Evolutionary conservation across 2,113 vertebrate genomes (phyloP), one percentile per base, ranked within the genome.

Genomic region (Chlamydotis undulata): DNA sequence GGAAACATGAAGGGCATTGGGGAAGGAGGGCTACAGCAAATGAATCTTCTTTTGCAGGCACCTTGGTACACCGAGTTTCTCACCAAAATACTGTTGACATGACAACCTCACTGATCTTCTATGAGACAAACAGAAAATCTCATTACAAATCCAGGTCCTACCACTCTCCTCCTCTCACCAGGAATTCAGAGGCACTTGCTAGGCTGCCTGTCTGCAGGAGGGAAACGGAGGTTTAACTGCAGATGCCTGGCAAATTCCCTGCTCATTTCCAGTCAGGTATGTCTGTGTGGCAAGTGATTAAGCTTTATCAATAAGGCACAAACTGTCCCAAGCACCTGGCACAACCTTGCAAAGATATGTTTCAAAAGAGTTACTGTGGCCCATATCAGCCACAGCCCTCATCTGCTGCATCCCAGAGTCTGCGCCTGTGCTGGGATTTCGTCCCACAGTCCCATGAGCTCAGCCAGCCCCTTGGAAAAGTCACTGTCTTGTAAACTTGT

Each of bases 401-500:
- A 85, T 33, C 76, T 2, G 7, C 87, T 85, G 73, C 49, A 25
- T 75, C 89, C 61, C 23, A 2, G 7, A 52, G 74, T 4, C 39
- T 55, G 59, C 8, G 12, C 64, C 85, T 93, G 74, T 4, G 26
- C 47, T 90, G 79, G 90, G 90, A 92, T 96, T 94, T 93, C 73
- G 86, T 96, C 90, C 95, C 83, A 75, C 88, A 71, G 88, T 88
- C 92, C 79, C 88, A 92, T 35, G 74, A 89, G 85, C 73, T 79
- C 86, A 87, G 61, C 50, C 78, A 84, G 87, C 87, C 61, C 75
- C 81, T 73, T 76, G 81, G 81, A 96, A 94, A 94, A 96, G 90
- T 84, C 88, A 69, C 45, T 67, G 39, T 76, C 94, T 92, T 94
- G 70, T 96, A 96, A 94, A 96, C 91, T 93, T 84, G 31, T 96